phyloP scores from a whole-genome alignment of 2,888 invertebrate species.

The Masnerella sp. region DNA sequence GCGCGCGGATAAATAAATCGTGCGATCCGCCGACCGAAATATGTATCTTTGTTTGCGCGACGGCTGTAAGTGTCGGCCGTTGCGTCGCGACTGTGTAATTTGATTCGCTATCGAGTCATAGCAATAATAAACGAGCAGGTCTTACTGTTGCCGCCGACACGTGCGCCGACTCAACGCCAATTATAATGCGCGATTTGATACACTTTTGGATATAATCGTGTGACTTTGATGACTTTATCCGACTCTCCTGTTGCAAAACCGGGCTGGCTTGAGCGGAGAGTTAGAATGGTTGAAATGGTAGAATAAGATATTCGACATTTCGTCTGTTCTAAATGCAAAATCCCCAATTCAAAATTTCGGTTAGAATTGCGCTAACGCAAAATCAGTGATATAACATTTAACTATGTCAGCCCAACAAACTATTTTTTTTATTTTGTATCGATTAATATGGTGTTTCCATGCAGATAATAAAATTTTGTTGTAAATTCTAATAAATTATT shows the following conservation, averaged over 20 bases:
- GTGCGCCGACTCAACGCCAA: conserved; percentile 69
- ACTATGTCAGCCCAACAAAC: too few relatives aligned
- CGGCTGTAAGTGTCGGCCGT: conserved; percentile 21
- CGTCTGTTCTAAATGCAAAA: too few relatives aligned
- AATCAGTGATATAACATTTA: too few relatives aligned
- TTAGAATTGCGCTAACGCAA: too few relatives aligned
- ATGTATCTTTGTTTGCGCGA: conserved; percentile 39
- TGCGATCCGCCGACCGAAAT: conserved; percentile 33
- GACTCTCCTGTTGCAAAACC: too few relatives aligned
- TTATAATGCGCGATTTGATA: conserved; percentile 75
- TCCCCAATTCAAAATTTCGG: too few relatives aligned
- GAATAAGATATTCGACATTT: too few relatives aligned
- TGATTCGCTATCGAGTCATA: conserved; percentile 75
- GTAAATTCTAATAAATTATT: too few relatives aligned
- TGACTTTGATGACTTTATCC: conserved; percentile 69
- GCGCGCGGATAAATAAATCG: conserved; percentile 66
- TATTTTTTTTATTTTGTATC: too few relatives aligned
- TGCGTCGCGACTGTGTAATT: conserved; percentile 71
- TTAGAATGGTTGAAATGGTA: neutral
- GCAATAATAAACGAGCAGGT: conserved; percentile 77
- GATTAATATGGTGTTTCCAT: too few relatives aligned
- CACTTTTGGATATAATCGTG: conserved; percentile 63
- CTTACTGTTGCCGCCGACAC: conserved; percentile 72
- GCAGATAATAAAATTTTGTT: too few relatives aligned
- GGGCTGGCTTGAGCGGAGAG: neutral